Conservation (phyloP, 1,140 invertebrate genomes). For the Reticulitermes speratus region DNA sequence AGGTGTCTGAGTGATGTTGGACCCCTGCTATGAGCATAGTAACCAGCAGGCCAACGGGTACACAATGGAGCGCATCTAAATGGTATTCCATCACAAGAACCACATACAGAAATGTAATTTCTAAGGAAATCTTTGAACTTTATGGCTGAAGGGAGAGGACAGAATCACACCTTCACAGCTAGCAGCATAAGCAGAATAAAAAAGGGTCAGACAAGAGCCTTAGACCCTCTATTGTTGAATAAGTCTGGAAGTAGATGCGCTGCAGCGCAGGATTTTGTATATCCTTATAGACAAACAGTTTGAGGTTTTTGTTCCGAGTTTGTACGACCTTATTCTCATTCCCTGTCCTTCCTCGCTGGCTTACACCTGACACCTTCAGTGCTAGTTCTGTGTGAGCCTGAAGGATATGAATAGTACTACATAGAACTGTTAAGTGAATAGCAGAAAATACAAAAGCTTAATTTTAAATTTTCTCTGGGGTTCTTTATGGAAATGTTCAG, state of each 20-base stretch:
- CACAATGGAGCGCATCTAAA: background rate
- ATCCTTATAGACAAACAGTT: background rate
- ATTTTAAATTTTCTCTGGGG: background rate
- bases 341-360: background rate
- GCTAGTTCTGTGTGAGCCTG: background rate
- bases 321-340: constrained; percentile 8
- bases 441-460: background rate
- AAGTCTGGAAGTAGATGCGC: no score
- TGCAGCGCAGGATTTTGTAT: background rate
- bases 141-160: background rate
- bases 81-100: background rate
- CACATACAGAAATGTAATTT: constrained; percentile 6
- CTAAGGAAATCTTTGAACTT: constrained; percentile 12
- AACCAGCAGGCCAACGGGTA: background rate
- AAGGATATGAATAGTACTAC: background rate
- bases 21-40: constrained; percentile 13
- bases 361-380: constrained; percentile 1
- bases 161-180: constrained; percentile 5
- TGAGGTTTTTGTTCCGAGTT: background rate
- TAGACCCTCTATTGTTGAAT: constrained; percentile 9
- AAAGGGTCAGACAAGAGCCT: background rate
- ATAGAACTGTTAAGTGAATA: background rate
- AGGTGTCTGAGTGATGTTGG: constrained; percentile 13
- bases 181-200: background rate
- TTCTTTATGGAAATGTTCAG: no score